Evolutionary conservation across 2,113 vertebrate genomes (phyloP).

Genomic region (Hyla sarda): DNA sequence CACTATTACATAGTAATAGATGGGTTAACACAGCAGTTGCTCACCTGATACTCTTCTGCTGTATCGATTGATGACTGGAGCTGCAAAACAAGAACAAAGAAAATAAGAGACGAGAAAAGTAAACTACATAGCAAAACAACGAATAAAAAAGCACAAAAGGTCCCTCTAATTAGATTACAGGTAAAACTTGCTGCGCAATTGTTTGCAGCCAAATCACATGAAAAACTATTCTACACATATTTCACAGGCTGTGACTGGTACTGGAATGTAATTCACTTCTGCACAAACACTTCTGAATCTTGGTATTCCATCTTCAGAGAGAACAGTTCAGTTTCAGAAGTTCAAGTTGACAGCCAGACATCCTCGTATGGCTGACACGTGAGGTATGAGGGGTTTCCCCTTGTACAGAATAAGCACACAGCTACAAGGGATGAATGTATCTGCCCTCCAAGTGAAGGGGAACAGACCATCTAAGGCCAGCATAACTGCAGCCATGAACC

Average conservation of each 20-base stretch:
- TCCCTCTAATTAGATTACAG: not conserved
- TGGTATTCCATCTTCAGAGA: not conserved
- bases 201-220: not conserved
- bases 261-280: not conserved
- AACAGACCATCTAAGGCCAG: conserved; percentile 25
- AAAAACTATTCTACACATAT: too few relatives aligned
- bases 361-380: not conserved
- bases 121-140: not conserved
- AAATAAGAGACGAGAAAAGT: not conserved
- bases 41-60: conserved; percentile 95
- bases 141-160: too few relatives aligned
- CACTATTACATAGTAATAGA: not conserved
- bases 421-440: not conserved
- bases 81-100: conserved; percentile 71
- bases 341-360: not conserved
- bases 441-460: not conserved
- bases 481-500: not conserved
- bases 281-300: not conserved
- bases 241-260: not conserved
- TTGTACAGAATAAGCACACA: conserved; percentile 36
- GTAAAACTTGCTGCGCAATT: not conserved
- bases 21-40: not conserved
- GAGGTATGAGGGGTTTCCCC: conserved; percentile 25
- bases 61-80: conserved; percentile 87
- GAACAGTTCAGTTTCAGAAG: not conserved